Evolutionary conservation across 1,140 invertebrate species (phyloP), one percentile per base, ranked within the genome.

Genomic region (Drosophila lowei): DNA sequence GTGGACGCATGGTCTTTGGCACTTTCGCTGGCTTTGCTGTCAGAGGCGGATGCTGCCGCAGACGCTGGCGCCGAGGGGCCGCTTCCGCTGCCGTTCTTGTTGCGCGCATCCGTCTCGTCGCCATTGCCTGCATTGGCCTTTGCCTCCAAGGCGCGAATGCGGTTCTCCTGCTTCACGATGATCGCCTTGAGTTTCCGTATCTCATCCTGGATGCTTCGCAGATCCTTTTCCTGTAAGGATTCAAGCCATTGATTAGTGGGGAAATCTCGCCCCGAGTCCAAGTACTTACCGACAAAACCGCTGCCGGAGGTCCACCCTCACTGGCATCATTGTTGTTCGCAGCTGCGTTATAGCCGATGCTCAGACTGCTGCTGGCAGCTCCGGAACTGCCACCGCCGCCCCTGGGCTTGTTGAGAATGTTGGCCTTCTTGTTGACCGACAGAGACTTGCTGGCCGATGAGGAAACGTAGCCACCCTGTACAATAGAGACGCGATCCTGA

Each of bases 161-260:
- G 94, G 74, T 97, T 97, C 92, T 99, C 98, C 90, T 99, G 98
- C 85, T 98, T 98, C 3, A 98, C 95, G 72, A 98, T 96, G 84
- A 98, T 96, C 3, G 97, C 95, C 91, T 99, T 99, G 60, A 99
- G 92, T 91, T 97, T 97, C 48, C 97, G 94, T 75, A 98, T 96
- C 91, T 97, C 96, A 77, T 96, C 95, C 30, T 94, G 93, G 66
- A 97, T 95, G 81, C 98, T 97, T 73, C 97, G 96, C 11, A 97
- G 91, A 64, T 93, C 93, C 30, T 92, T 93, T 77, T 94, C 94
- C 91, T 94, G 11, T 41, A 23, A 6, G 15, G 13, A 3, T 5
- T n/a, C 0, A 62, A 6, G 0, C 21, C 42, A 34, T 46, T 1
- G 7, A n/a, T 56, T 53, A 44, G 0, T 30, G 15, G 16, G 13